These are phyloP conservation scores for Henicopernis longicauda DNA, from an alignment of 2,113 vertebrate genomes.

Conservation along the genomic window DNA sequence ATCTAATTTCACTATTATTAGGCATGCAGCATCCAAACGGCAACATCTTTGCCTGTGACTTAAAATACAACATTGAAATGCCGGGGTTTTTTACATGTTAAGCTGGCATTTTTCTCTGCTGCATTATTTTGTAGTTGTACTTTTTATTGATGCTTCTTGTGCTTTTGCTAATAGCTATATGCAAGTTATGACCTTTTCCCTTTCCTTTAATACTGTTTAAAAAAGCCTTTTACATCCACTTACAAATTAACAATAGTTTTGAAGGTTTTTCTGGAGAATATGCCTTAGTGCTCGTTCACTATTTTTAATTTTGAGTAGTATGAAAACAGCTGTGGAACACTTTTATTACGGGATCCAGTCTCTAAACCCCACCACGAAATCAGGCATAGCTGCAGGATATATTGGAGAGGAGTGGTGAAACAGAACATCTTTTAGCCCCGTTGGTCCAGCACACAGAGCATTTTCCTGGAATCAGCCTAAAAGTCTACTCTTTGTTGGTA, in stretches of 20 bases:
- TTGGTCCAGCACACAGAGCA: not conserved
- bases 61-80: not conserved
- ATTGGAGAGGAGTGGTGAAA: not conserved
- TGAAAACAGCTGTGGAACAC: not conserved
- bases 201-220: not conserved
- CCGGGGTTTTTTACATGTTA: not conserved
- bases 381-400: not conserved
- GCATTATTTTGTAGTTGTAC: not conserved
- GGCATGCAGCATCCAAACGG: conserved; percentile 1
- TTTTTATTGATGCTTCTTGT: not conserved
- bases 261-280: not conserved
- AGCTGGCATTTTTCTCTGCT: not conserved
- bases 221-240: not conserved
- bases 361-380: not conserved
- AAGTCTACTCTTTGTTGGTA: not conserved
- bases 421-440: not conserved
- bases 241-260: not conserved
- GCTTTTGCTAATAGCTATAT: not conserved
- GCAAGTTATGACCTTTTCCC: not conserved
- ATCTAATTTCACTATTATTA: conserved; percentile 62
- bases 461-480: not conserved
- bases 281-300: not conserved
- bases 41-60: conserved; percentile 4
- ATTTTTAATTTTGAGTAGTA: not conserved
- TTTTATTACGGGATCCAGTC: not conserved